Conservation (phyloP, 2,888 invertebrate genomes). For the Graphium colonna region DNA sequence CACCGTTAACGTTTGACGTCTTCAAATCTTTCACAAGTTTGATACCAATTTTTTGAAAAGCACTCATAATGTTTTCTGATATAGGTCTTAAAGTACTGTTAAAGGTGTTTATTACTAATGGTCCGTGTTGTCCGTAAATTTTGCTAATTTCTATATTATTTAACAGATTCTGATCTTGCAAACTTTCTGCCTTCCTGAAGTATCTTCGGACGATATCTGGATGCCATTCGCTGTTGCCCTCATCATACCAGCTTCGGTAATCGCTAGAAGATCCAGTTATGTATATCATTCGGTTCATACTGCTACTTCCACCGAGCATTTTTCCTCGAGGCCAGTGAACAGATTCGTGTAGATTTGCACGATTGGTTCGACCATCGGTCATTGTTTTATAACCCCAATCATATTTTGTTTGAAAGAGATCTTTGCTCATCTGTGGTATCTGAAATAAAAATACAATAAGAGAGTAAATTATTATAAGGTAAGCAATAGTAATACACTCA, state of each 20-base stretch:
- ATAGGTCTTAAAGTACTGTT: constrained; percentile 54
- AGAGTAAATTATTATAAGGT: too few species aligned
- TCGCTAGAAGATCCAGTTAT: constrained; percentile 66
- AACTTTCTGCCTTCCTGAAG: neutral
- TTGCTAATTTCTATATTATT: neutral
- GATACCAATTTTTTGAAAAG: constrained; percentile 57
- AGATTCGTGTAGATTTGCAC: constrained; percentile 70
- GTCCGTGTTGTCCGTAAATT: constrained; percentile 45
- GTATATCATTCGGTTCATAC: constrained; percentile 76
- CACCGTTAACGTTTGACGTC: constrained; percentile 60
- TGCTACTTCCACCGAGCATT: constrained; percentile 76
- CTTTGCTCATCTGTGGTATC: constrained; percentile 34
- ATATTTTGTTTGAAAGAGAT: constrained; percentile 56
- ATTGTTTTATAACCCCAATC: constrained; percentile 89
- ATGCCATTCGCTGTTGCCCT: constrained; percentile 67
- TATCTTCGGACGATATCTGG: constrained; percentile 41
- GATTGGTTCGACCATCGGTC: constrained; percentile 84
- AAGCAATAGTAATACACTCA: too few species aligned
- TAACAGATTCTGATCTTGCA: neutral
- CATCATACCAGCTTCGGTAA: constrained; percentile 65
- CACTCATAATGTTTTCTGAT: neutral
- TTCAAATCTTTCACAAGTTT: constrained; percentile 58
- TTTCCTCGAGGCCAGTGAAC: constrained; percentile 79
- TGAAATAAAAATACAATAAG: constrained; percentile 28
- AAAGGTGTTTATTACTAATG: constrained; percentile 61